Conservation (phyloP, 2,113 vertebrate genomes). For the Semicossyphus pulcher region DNA sequence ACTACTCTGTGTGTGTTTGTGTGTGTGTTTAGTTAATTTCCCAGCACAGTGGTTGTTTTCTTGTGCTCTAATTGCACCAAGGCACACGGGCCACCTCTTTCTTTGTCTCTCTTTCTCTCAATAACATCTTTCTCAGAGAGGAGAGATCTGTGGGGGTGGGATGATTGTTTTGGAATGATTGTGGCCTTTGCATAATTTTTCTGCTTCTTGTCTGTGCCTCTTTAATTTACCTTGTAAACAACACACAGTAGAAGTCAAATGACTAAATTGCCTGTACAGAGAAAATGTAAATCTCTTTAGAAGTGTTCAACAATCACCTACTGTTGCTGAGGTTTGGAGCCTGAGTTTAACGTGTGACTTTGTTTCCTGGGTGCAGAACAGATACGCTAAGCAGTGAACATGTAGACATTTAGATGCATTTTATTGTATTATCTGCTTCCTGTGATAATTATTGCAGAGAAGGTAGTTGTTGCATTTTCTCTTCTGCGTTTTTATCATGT, state of each 20-base stretch:
- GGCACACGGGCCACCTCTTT: slow-evolving; percentile 78
- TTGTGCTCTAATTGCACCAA: slow-evolving; percentile 89
- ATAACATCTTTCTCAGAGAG: slow-evolving; percentile 83
- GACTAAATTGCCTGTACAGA: too few relatives aligned
- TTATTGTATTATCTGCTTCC: background rate
- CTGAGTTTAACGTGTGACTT: slow-evolving; percentile 1
- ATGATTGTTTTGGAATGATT: slow-evolving; percentile 86
- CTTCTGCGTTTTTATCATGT: too few relatives aligned
- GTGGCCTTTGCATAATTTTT: slow-evolving; percentile 70
- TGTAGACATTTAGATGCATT: too few relatives aligned
- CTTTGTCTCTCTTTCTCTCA: slow-evolving; percentile 28
- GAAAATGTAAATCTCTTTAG: background rate
- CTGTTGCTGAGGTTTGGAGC: background rate
- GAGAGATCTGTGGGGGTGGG: slow-evolving; percentile 87
- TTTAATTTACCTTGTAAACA: slow-evolving; percentile 22
- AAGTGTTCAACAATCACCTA: background rate
- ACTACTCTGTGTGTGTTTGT: slow-evolving; percentile 40
- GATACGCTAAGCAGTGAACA: too few relatives aligned
- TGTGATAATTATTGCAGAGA: background rate
- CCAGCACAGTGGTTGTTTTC: slow-evolving; percentile 74
- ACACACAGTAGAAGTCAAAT: slow-evolving; percentile 2
- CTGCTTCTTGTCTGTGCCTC: slow-evolving; percentile 5
- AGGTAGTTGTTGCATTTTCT: background rate
- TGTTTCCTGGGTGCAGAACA: background rate
- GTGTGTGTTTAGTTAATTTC: slow-evolving; percentile 78